Conservation (phyloP, 2,797 vertebrate species). For the Catamblyrhynchus diadema region DNA sequence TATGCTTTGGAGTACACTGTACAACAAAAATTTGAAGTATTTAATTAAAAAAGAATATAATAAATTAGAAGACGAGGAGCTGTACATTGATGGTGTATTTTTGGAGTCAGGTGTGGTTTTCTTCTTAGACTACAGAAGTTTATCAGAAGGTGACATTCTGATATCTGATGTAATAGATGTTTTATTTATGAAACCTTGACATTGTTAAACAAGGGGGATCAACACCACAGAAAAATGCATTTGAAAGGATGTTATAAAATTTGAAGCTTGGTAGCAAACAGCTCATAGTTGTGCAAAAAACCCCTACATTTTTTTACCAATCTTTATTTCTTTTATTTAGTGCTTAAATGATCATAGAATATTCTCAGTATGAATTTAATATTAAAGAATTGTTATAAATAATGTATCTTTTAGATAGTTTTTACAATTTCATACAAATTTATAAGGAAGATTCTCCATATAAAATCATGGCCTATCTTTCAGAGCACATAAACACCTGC, state of each 20-base stretch:
- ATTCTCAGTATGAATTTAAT: neutral
- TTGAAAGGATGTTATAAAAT: constrained; percentile 3
- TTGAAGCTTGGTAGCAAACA: neutral
- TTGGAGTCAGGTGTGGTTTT: neutral
- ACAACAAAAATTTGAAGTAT: neutral
- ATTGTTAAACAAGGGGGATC: constrained; percentile 46
- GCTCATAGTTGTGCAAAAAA: neutral
- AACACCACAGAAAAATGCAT: constrained; percentile 22
- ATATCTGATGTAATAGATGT: constrained; percentile 32
- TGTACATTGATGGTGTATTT: neutral
- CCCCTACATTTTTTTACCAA: neutral
- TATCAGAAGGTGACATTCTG: constrained; percentile 12
- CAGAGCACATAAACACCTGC: neutral
- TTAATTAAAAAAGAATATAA: neutral
- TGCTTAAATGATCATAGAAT: neutral
- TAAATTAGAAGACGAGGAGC: neutral
- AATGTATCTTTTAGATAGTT: neutral
- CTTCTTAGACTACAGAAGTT: neutral
- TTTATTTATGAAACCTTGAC: constrained; percentile 67
- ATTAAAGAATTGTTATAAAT: neutral
- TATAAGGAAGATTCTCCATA: neutral
- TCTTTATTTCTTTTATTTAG: neutral
- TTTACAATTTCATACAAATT: neutral
- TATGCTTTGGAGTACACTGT: neutral
- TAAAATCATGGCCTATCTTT: neutral